A percentile compares a stretch with the other conserved stretches of the same genome.
Conservation (phyloP, 1,140 invertebrate genomes). For the Akabosia matsudoensis region DNA sequence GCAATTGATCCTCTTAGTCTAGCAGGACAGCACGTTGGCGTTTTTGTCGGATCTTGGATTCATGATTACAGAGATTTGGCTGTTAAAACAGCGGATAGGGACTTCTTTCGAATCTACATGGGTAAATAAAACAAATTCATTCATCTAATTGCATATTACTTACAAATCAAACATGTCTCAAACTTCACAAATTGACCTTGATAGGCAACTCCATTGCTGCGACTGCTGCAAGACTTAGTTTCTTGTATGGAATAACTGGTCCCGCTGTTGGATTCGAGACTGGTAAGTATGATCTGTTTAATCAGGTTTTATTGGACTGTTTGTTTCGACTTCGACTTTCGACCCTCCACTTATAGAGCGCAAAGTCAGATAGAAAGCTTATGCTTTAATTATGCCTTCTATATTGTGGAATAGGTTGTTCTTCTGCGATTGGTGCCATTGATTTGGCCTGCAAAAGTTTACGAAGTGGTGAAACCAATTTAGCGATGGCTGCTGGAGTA, state of each 20-base stretch:
- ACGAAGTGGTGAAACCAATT: not conserved
- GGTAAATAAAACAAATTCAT: constrained; percentile 39
- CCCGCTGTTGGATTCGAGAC: not conserved
- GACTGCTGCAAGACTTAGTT: not conserved
- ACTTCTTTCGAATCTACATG: constrained; percentile 31
- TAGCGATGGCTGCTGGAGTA: not conserved
- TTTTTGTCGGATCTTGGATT: constrained; percentile 32
- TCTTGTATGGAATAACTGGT: constrained; percentile 28
- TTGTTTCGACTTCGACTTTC: no score
- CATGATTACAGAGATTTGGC: constrained; percentile 22
- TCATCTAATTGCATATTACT: no score
- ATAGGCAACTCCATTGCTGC: not conserved
- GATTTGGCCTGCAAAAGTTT: not conserved
- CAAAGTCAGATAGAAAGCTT: no score
- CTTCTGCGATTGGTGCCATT: not conserved
- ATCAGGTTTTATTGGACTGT: not conserved
- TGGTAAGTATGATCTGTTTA: no score
- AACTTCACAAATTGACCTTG: no score
- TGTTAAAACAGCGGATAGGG: constrained; percentile 5
- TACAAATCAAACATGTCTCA: constrained; percentile 27
- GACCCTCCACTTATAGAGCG: no score
- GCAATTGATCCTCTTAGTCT: constrained; percentile 13
- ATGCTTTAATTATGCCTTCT: no score
- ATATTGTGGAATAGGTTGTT: no score
- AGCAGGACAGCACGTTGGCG: constrained; percentile 25